phyloP scores from a whole-genome alignment of 92 coral and sea anemone species.

The Siderastrea radians region DNA sequence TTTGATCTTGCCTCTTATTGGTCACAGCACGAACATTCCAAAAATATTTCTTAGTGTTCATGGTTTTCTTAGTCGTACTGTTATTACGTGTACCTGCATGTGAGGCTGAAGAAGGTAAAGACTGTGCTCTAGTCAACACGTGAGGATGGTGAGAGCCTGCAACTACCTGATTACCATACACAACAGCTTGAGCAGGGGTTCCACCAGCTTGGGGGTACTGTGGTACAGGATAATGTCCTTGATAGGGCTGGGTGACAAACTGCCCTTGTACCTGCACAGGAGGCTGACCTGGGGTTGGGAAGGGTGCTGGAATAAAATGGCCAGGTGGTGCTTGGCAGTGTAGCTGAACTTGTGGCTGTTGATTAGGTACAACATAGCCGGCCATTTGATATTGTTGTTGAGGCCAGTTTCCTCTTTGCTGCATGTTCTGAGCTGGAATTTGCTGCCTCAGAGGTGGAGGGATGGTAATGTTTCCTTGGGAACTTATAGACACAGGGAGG shows the following conservation, averaged over 20 bases:
- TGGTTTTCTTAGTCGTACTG: background rate
- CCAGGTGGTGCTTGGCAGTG: conserved; percentile 27
- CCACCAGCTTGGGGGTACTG: conserved; percentile 65
- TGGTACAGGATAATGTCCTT: conserved; percentile 59
- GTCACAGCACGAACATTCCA: too few relatives aligned
- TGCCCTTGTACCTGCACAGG: conserved; percentile 72
- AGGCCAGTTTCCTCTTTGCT: conserved; percentile 58
- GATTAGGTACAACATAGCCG: conserved; percentile 29
- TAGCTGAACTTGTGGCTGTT: conserved; percentile 65
- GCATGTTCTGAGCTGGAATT: conserved; percentile 53
- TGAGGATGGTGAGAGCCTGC: conserved; percentile 27
- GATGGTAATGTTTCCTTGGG: conserved; percentile 35
- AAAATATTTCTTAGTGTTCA: background rate
- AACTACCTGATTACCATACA: conserved; percentile 37
- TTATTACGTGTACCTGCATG: conserved; percentile 5
- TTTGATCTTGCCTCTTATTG: too few relatives aligned
- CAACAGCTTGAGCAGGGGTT: conserved; percentile 23
- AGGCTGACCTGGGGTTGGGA: conserved; percentile 42
- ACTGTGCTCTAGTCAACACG: background rate
- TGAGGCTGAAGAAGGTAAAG: conserved; percentile 19
- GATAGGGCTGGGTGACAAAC: conserved; percentile 56
- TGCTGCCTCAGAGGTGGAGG: conserved; percentile 61
- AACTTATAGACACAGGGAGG: conserved; percentile 9
- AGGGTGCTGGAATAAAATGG: conserved; percentile 42
- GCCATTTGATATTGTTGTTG: conserved; percentile 70